Percentiles rank a stretch among this genome's conserved stretches.
Conservation (phyloP, 2,113 vertebrate species). For the Callocephalon fimbriatum region DNA sequence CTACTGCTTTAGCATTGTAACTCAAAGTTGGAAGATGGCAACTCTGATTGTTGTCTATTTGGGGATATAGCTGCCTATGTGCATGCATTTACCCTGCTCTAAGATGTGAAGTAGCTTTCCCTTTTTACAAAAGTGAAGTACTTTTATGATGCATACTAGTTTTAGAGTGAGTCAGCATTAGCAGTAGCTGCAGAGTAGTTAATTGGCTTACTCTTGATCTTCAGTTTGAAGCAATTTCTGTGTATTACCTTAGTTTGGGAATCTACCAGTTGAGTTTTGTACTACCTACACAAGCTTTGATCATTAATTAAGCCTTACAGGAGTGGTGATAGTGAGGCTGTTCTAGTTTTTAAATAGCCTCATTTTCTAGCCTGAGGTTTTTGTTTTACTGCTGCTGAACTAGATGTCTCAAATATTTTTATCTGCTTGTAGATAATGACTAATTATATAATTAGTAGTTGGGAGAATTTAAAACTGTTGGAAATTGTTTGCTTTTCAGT, state of each 20-base stretch:
- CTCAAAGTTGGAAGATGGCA: background rate
- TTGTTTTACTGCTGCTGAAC: background rate
- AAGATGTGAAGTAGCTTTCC: background rate
- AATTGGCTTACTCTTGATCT: background rate
- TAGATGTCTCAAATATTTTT: background rate
- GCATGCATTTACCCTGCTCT: background rate
- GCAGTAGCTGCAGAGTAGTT: background rate
- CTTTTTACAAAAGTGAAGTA: background rate
- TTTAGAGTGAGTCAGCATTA: background rate
- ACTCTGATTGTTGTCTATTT: background rate
- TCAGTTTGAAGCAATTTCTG: background rate
- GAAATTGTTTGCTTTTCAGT: background rate
- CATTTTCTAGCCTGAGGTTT: background rate
- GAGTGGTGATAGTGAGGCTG: background rate
- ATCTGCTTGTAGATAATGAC: background rate
- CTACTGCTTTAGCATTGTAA: background rate
- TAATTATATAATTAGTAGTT: background rate
- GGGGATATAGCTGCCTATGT: background rate
- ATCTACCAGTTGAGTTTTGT: background rate
- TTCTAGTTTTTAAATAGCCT: background rate
- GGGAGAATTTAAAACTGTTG: background rate
- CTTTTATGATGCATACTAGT: background rate
- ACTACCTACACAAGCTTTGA: background rate
- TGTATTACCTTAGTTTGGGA: background rate
- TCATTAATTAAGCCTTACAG: background rate